phyloP scores from a whole-genome alignment of 2,888 invertebrate species.

The Hoplodrina blanda region DNA sequence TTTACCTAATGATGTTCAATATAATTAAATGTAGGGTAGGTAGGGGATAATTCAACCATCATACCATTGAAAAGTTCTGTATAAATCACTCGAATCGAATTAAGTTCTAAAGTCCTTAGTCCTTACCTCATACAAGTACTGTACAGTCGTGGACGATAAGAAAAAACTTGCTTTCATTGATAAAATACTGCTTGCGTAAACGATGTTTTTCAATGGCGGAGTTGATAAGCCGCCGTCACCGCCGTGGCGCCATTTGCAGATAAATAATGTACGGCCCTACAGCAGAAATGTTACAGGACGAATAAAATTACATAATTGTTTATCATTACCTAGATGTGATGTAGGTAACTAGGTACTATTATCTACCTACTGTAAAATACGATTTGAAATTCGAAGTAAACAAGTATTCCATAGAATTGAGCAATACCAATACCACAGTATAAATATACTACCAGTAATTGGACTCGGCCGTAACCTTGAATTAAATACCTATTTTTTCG shows the following conservation, averaged over 20 bases:
- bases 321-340: too few relatives aligned
- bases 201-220: constrained; percentile 80
- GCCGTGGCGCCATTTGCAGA: constrained; percentile 64
- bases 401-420: constrained; percentile 49
- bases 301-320: constrained; percentile 30
- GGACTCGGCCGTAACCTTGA: too few relatives aligned
- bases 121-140: constrained; percentile 60
- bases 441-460: too few relatives aligned
- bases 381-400: constrained; percentile 37
- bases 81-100: constrained; percentile 26
- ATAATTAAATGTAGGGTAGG: background rate
- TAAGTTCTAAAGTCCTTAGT: constrained; percentile 54
- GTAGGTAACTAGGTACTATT: background rate
- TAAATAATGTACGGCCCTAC: constrained; percentile 44
- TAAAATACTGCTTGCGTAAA: constrained; percentile 82
- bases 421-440: constrained; percentile 29
- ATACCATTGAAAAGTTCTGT: constrained; percentile 18
- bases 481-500: too few relatives aligned
- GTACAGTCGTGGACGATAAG: constrained; percentile 71
- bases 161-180: constrained; percentile 83
- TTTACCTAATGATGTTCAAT: too few relatives aligned
- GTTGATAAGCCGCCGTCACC: constrained; percentile 72
- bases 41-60: background rate
- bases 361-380: constrained; percentile 15
- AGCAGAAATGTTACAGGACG: constrained; percentile 3